These are phyloP conservation scores for Alexandromys fortis DNA, from an alignment of 2,113 vertebrate genomes.

Conservation along the genomic window DNA sequence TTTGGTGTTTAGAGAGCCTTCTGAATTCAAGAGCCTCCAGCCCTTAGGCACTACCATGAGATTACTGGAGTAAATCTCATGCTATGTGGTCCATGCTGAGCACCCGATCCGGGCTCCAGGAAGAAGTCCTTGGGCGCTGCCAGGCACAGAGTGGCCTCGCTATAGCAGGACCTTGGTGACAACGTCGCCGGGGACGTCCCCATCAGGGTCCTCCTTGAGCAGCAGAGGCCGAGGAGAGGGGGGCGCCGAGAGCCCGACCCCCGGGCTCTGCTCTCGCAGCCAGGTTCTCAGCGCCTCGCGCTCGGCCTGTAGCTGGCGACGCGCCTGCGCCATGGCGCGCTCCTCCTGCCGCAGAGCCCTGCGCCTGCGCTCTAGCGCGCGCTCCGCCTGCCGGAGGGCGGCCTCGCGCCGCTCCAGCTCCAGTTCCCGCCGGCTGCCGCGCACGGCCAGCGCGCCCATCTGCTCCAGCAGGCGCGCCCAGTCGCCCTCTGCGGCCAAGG, in stretches of 20 bases:
- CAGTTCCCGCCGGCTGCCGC: slow-evolving; percentile 67
- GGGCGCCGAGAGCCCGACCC: accelerated
- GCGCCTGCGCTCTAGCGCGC: slow-evolving; percentile 58
- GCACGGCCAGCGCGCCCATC: slow-evolving; percentile 64
- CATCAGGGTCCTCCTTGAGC: slow-evolving; percentile 54
- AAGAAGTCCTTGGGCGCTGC: background rate
- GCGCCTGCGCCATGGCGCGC: background rate
- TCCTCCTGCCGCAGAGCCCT: slow-evolving; percentile 64
- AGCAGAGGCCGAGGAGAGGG: background rate
- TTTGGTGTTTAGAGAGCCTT: background rate
- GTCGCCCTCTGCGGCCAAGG: slow-evolving; percentile 55
- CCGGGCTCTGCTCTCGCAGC: background rate
- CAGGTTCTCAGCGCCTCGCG: background rate
- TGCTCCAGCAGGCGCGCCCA: slow-evolving; percentile 74
- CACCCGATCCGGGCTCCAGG: background rate
- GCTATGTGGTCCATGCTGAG: background rate
- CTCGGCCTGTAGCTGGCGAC: background rate
- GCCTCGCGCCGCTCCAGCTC: slow-evolving; percentile 74
- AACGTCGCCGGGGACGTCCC: background rate
- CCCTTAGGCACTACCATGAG: background rate
- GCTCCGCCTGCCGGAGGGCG: slow-evolving; percentile 54
- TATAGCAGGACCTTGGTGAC: slow-evolving; percentile 58
- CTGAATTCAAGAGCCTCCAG: background rate
- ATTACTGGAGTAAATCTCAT: background rate
- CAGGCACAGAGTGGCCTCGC: accelerated